phyloP scores from a whole-genome alignment of 2,797 vertebrate genomes.

The Phataginus tricuspis region DNA sequence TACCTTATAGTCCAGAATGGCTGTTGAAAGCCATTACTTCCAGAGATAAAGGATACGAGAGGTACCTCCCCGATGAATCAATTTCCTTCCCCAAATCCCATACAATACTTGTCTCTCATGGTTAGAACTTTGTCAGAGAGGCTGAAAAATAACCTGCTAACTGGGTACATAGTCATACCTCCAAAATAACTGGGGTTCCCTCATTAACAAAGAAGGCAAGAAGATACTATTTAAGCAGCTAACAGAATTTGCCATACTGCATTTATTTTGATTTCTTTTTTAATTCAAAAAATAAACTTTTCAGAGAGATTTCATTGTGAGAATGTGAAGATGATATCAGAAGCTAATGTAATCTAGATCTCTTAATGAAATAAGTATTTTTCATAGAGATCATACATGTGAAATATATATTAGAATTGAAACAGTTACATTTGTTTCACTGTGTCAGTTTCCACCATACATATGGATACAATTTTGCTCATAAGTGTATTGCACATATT shows the following conservation, averaged over 20 bases:
- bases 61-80: not conserved
- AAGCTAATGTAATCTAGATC: not conserved
- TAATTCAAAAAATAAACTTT: not conserved
- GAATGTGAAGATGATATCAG: not conserved
- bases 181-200: not conserved
- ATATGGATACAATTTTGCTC: not conserved
- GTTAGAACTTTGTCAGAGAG: not conserved
- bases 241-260: not conserved
- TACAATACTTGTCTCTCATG: not conserved
- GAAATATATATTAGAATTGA: not conserved
- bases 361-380: not conserved
- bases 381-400: not conserved
- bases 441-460: not conserved
- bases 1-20: not conserved
- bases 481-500: not conserved
- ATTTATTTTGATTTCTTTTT: not conserved
- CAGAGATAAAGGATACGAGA: not conserved
- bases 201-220: not conserved
- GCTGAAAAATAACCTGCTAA: not conserved
- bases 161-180: not conserved
- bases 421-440: not conserved
- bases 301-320: not conserved
- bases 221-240: not conserved
- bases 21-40: conserved; percentile 1
- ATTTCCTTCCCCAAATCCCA: not conserved